Conservation (phyloP, 2,797 vertebrate genomes). For the Microctenopoma steveboyesi region DNA sequence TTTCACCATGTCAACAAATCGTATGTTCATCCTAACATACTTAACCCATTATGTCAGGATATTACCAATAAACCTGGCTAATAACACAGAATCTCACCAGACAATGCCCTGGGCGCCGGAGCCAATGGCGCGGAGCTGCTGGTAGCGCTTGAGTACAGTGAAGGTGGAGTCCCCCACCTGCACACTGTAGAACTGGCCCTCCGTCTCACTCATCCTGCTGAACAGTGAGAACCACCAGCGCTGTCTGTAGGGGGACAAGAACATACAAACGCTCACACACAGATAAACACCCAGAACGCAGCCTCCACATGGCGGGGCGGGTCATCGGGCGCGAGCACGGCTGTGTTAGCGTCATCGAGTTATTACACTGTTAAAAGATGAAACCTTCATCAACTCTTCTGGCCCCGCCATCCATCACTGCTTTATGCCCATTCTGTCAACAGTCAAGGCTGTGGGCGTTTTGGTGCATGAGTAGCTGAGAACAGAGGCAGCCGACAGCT, state of each 20-base stretch:
- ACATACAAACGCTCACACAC: constrained; percentile 4
- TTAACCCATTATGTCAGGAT: not conserved
- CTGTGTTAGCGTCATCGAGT: not conserved
- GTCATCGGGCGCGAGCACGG: not conserved
- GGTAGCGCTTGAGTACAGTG: constrained; percentile 93
- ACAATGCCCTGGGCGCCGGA: constrained; percentile 98
- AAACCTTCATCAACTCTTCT: constrained; percentile 23
- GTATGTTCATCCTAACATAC: not conserved
- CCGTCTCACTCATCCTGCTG: constrained; percentile 92
- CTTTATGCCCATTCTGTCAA: constrained; percentile 34
- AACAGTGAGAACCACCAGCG: constrained; percentile 72
- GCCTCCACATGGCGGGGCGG: not conserved
- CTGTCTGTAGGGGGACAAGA: constrained; percentile 64
- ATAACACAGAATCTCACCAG: constrained; percentile 86
- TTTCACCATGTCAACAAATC: too few species aligned
- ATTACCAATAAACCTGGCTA: not conserved
- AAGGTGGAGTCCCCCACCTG: constrained; percentile 99
- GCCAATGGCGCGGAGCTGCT: constrained; percentile 94
- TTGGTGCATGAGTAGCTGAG: constrained; percentile 25
- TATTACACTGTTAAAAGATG: constrained; percentile 4
- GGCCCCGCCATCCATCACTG: constrained; percentile 22
- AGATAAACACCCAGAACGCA: constrained; percentile 13
- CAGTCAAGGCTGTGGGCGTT: constrained; percentile 36
- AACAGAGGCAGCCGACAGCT: constrained; percentile 49
- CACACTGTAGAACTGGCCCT: constrained; percentile 95